Base-by-base conservation (phyloP, 2,888 invertebrate genomes). In the Nymphalis c-album region DNA sequence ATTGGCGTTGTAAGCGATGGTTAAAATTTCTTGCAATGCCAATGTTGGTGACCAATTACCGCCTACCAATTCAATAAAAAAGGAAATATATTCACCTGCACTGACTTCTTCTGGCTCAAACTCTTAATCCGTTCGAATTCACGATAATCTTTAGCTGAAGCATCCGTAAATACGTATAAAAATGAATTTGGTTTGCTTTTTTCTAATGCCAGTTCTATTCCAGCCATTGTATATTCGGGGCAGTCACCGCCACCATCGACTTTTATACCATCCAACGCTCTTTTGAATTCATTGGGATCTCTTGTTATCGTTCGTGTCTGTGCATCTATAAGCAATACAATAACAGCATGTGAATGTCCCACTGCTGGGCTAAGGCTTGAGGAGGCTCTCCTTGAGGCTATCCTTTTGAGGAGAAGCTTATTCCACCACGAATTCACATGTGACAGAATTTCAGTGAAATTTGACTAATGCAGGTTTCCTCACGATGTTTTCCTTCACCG, bases 121-220 rank as follows among this genome's bases (percentile, higher is more conserved):
- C 74, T 80, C 69, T 82, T 80, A 1, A 88, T 78, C 46, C 69
- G 67, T 6, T 81, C 78, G 60, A 75, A 78, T 22, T 69, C 65
- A 0, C 1, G 0, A 8, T 74, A 62, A 62, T 90, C 90, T 31
- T 80, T 78, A 0, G 90, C 84, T 0, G 84, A 76, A 0, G 88
- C 90, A 62, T 90, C 90, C 13, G 89, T 90, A n/a, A 86, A 86
- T 0, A 90, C 85, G 64, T 85, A 90, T 0, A 90, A 48, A 4
- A 78, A 78, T 0, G 90, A 90, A 0, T 77, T 74, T 0, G 84
- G 81, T 8, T 80, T 71, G 65, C 87, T 86, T 2, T 75, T 50
- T 45, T 71, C 71, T 5, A 90, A 74, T 0, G 77, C 89, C 7
- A 72, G 31, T 69, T 84, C 78, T 7, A 90, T 86, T n/a, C 88